These are phyloP conservation scores for Istiophorus platypterus DNA, from an alignment of 2,113 vertebrate genomes.

Conservation along the genomic window DNA sequence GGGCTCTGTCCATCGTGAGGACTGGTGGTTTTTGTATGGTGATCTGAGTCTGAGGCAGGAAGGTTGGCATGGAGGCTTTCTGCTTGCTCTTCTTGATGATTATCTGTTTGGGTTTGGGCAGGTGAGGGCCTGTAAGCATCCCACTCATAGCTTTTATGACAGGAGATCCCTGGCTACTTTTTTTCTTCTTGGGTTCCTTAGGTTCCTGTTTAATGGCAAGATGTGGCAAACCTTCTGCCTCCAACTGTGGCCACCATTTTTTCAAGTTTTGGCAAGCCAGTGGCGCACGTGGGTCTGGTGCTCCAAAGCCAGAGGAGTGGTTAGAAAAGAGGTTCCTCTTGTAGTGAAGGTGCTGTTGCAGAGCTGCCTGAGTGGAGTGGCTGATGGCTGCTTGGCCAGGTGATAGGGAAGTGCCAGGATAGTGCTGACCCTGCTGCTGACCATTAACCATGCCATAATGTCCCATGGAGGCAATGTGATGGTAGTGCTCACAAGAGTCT, in stretches of 20 bases:
- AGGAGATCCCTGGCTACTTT: conserved; percentile 81
- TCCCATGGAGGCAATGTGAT: conserved; percentile 71
- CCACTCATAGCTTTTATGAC: conserved; percentile 77
- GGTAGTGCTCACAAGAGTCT: conserved; percentile 79
- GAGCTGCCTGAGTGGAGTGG: conserved; percentile 92
- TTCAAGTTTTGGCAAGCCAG: conserved; percentile 82
- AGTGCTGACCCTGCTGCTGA: conserved; percentile 79
- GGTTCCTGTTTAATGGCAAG: conserved; percentile 87
- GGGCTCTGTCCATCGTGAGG: conserved; percentile 70
- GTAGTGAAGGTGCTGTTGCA: conserved; percentile 97
- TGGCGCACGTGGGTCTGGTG: conserved; percentile 58
- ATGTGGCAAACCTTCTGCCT: conserved; percentile 68
- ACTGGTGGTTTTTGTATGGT: conserved; percentile 84
- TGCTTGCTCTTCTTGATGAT: conserved; percentile 93
- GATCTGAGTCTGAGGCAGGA: conserved; percentile 91
- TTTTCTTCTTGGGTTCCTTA: conserved; percentile 93
- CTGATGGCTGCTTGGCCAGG: conserved; percentile 84
- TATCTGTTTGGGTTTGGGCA: conserved; percentile 90
- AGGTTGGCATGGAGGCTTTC: conserved; percentile 91
- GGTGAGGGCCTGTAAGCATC: conserved; percentile 62
- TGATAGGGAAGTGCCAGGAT: conserved; percentile 73
- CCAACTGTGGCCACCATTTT: conserved; percentile 90
- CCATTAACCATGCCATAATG: conserved; percentile 80
- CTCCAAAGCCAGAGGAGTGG: conserved; percentile 73
- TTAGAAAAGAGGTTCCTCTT: conserved; percentile 93